Conservation (phyloP, 2,888 invertebrate genomes). For the Drosophila sordidula region DNA sequence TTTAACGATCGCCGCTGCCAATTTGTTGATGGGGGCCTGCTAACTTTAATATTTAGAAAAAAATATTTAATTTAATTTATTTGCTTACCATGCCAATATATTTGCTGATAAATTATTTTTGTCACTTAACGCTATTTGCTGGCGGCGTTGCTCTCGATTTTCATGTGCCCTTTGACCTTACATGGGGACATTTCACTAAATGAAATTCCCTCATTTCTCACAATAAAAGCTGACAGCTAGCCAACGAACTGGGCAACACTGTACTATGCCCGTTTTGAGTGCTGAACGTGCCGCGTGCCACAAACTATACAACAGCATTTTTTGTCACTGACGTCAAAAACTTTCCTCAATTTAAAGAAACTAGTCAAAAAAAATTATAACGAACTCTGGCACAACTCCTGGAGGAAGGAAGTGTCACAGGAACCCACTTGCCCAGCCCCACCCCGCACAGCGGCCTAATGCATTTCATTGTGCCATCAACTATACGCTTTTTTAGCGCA, state of each 20-base stretch:
- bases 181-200: constrained; percentile 1
- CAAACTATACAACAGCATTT: constrained; percentile 28
- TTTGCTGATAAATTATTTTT: constrained; percentile 28
- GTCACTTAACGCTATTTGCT: constrained; percentile 13
- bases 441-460: constrained; percentile 16
- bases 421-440: no score
- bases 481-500: constrained; percentile 41
- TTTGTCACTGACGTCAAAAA: constrained; percentile 16
- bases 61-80: no score
- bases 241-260: not conserved
- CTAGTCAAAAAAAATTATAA: constrained; percentile 22
- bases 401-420: not conserved
- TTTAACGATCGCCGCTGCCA: no score
- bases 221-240: constrained; percentile 31
- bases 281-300: constrained; percentile 26
- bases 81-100: not conserved
- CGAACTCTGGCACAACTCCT: constrained; percentile 6
- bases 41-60: no score
- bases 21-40: no score
- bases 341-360: constrained; percentile 11
- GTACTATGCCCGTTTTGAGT: not conserved
- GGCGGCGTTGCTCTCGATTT: constrained; percentile 25
- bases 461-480: constrained; percentile 49
- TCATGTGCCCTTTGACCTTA: constrained; percentile 7
- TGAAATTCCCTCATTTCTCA: constrained; percentile 51